A percentile compares a stretch with the other conserved stretches of the same genome.
Conservation (phyloP, 2,113 vertebrate genomes). For the Equus quagga region DNA sequence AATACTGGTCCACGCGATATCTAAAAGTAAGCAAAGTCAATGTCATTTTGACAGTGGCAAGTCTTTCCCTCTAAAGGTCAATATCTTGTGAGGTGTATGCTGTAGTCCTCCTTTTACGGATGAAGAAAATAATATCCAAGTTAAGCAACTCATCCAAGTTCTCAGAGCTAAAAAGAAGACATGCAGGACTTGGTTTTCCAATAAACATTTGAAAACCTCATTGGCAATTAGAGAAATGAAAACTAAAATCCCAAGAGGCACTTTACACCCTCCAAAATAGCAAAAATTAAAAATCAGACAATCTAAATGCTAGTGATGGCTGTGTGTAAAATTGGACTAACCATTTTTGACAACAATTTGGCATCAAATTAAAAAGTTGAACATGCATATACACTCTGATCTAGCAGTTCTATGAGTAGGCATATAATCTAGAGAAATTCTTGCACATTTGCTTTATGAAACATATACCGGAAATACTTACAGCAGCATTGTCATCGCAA, state of each 20-base stretch:
- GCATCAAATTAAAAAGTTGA: not conserved
- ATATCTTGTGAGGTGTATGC: not conserved
- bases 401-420: not conserved
- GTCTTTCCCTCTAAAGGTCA: not conserved
- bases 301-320: too few relatives aligned
- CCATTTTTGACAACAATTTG: not conserved
- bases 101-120: not conserved
- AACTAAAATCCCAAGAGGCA: not conserved
- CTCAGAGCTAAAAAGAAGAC: not conserved
- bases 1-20: not conserved
- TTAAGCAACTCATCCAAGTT: not conserved
- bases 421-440: not conserved
- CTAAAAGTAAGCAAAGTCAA: not conserved
- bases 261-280: not conserved
- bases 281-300: not conserved
- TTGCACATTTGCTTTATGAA: not conserved
- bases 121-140: not conserved
- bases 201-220: not conserved
- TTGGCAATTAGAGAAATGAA: not conserved
- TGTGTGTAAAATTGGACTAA: too few relatives aligned
- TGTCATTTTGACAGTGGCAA: not conserved
- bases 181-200: not conserved
- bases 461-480: not conserved
- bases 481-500: not conserved
- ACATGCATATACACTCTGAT: not conserved